Percentiles rank a stretch among this genome's conserved stretches.
phyloP scores from a whole-genome alignment of 2,797 vertebrate genomes.

The Salarias fasciatus region DNA sequence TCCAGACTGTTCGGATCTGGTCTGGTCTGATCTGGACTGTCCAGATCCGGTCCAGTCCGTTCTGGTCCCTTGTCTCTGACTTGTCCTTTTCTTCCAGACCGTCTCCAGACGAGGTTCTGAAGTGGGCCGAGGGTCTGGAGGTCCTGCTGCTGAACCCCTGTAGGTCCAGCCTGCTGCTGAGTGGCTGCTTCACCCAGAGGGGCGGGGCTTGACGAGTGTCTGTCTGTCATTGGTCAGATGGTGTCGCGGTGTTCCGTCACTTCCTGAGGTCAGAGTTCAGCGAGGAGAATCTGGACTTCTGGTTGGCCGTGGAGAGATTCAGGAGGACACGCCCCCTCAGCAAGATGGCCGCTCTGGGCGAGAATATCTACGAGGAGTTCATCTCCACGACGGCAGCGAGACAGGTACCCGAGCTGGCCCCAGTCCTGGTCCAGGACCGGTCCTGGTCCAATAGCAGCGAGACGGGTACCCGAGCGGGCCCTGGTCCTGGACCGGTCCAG shows the following conservation, averaged over 20 bases:
- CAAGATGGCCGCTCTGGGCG: slow-evolving; percentile 89
- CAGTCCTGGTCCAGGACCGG: too few relatives aligned
- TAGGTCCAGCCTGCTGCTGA: slow-evolving; percentile 69
- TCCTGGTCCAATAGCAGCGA: too few relatives aligned
- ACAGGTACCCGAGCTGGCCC: too few relatives aligned
- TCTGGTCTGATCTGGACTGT: too few relatives aligned
- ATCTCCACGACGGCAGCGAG: slow-evolving; percentile 90
- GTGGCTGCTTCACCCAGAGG: background rate
- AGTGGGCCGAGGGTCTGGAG: slow-evolving; percentile 91
- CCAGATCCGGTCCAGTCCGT: background rate
- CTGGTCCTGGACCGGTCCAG: too few relatives aligned
- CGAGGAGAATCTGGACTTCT: slow-evolving; percentile 98
- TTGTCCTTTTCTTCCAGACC: slow-evolving; percentile 77
- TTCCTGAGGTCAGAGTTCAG: slow-evolving; percentile 95
- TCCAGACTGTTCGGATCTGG: too few relatives aligned
- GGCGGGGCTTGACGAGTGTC: background rate
- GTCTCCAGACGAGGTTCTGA: slow-evolving; percentile 84
- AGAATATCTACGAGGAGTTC: slow-evolving; percentile 90
- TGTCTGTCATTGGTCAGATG: slow-evolving; percentile 80
- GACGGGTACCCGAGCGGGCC: too few relatives aligned
- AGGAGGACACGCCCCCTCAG: slow-evolving; percentile 87
- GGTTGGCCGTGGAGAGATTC: slow-evolving; percentile 94
- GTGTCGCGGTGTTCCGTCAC: slow-evolving; percentile 90
- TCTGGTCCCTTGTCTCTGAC: background rate
- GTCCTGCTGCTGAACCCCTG: slow-evolving; percentile 91